phyloP scores from a whole-genome alignment of 2,113 vertebrate species.

The Toxotes jaculatrix region DNA sequence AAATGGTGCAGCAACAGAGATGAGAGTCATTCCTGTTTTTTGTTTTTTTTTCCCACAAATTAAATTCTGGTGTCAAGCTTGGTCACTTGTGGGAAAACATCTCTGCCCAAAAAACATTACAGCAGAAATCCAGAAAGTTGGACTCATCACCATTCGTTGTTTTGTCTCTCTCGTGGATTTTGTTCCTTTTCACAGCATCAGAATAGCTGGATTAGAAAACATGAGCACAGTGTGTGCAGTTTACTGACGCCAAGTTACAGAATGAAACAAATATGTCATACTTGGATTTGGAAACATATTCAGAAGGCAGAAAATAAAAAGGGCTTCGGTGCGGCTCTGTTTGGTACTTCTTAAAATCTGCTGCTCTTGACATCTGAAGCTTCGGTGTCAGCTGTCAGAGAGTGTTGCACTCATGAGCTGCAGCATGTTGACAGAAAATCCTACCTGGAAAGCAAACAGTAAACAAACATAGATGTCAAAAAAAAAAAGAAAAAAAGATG shows the following conservation, averaged over 20 bases:
- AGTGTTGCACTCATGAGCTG: background rate
- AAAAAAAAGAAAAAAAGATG: background rate
- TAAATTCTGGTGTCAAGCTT: slow-evolving; percentile 28
- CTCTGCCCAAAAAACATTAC: background rate
- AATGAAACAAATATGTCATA: background rate
- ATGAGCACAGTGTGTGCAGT: background rate
- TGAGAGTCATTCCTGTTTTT: background rate
- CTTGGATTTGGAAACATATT: background rate
- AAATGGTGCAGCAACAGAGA: slow-evolving; percentile 1
- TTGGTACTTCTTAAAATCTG: slow-evolving; percentile 9
- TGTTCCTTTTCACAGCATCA: slow-evolving; percentile 18
- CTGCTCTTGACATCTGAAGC: background rate
- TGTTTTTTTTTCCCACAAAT: background rate
- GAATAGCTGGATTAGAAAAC: slow-evolving; percentile 27
- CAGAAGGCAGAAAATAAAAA: background rate
- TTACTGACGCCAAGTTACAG: background rate
- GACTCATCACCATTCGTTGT: slow-evolving; percentile 7
- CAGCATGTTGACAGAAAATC: background rate
- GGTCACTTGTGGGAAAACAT: slow-evolving; percentile 45
- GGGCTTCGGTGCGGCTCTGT: background rate
- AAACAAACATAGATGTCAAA: background rate
- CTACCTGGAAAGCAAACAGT: background rate
- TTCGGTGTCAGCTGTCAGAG: background rate
- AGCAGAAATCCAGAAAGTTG: slow-evolving; percentile 24
- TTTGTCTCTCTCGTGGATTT: slow-evolving; percentile 3